Conservation (phyloP, 2,888 invertebrate genomes). For the Caenorhabditis macrosperma region DNA sequence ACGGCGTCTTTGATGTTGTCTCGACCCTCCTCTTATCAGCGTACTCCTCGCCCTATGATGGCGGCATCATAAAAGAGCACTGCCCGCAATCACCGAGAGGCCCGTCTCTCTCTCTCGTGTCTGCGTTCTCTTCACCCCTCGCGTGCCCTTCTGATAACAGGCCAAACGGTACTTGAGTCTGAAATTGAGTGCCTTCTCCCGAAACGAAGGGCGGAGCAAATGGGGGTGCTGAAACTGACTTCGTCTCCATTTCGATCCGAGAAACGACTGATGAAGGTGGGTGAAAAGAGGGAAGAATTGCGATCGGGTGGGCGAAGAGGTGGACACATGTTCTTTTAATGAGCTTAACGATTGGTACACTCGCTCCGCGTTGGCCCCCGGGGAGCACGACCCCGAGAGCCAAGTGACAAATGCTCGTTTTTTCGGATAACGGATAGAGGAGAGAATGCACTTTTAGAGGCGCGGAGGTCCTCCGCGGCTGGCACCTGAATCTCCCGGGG, state of each 20-base stretch:
- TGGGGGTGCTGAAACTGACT: not conserved
- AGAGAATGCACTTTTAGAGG: conserved; percentile 33
- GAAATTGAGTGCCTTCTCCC: not conserved
- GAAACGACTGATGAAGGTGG: not conserved
- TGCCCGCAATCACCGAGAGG: conserved; percentile 30
- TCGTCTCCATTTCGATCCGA: not conserved
- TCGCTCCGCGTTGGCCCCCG: not conserved
- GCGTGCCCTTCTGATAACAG: conserved; percentile 21
- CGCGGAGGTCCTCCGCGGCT: conserved; percentile 35
- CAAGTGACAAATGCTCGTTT: conserved; percentile 35
- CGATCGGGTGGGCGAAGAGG: conserved; percentile 1
- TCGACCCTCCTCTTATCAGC: conserved; percentile 22
- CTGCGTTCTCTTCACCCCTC: conserved; percentile 3
- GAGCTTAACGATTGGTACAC: conserved; percentile 44
- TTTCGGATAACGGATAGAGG: conserved; percentile 18
- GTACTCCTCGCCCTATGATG: conserved; percentile 3
- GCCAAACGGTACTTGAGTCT: not conserved
- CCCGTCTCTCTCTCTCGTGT: not conserved
- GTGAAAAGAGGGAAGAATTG: too few species aligned
- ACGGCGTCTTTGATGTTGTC: conserved; percentile 48
- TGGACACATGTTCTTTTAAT: conserved; percentile 52
- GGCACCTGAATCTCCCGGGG: conserved; percentile 3
- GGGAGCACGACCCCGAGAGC: conserved; percentile 28
- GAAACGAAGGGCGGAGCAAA: conserved; percentile 16
- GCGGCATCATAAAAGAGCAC: conserved; percentile 56